Base-by-base conservation (phyloP, 2,113 vertebrate species). In the Salvator merianae region DNA sequence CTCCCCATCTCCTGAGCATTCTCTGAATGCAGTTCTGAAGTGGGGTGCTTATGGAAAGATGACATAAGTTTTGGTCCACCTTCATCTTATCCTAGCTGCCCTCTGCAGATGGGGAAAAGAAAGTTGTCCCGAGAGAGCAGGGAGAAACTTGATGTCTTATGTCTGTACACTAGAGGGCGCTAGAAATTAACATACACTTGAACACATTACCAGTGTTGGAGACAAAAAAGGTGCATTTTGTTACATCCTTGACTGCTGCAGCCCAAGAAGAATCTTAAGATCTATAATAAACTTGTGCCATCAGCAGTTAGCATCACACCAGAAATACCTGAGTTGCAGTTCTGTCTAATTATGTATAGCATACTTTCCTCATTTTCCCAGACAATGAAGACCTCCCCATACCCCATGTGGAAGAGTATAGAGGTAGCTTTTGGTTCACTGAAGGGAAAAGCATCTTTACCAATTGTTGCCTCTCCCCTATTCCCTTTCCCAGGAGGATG, bases 121-220 rank as follows among this genome's bases (percentile, higher is more conserved):
- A n/a, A 24, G 30, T 24, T 62, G 77, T 38, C 26, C 20, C 71
- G 70, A 20, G 28, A 6, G 26, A 16, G 16, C n/a, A 43, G 22
- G 71, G n/a, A 82, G 28, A 38, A 62, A 68, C 43, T 38, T 34
- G 9, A 32, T 59, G 68, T 38, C 30, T 30, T 10, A 38, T 32
- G 30, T 77, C 34, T 40, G 24, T 32, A 40, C 82, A 70, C 82
- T 16, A 84, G 82, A 84, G 74, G 82, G 82, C 74, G 22, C 47
- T 77, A 68, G 53, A 69, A 40, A 66, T 53, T 53, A 34, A 47
- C 22, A 38, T n/a, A 50, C 40, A 47, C 7, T 43, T 65, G 26
- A 68, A 40, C 76, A 12, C 43, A 8, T 66, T 66, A 34, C 50
- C 20, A 38, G 3, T 2, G 38, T 20, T 68, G 4, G 63, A 77